Evolutionary conservation across 2,113 vertebrate genomes (phyloP).

Genomic region (Microtus montanus): DNA sequence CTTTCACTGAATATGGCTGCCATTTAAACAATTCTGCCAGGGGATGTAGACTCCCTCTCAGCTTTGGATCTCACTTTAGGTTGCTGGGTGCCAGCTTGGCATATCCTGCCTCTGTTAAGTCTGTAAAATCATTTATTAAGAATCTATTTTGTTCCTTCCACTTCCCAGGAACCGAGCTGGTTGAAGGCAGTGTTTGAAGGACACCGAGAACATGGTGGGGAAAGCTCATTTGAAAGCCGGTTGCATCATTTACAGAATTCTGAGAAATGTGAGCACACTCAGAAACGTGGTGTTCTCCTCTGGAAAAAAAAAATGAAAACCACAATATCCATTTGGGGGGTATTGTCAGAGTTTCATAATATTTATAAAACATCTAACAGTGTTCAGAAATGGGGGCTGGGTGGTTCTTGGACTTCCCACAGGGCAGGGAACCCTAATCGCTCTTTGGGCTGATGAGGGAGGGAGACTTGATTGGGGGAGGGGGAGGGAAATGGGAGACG

Average conservation of each 20-base stretch:
- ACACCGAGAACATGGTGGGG: background rate
- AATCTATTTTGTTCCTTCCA: background rate
- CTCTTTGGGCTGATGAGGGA: no score
- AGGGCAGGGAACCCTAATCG: no score
- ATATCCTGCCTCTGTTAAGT: background rate
- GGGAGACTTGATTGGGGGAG: no score
- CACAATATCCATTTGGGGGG: background rate
- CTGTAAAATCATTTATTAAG: constrained; percentile 19
- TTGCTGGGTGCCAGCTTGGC: background rate
- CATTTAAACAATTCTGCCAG: background rate
- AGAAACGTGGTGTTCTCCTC: background rate
- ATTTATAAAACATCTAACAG: background rate
- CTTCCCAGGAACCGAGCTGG: background rate
- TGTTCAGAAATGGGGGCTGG: background rate
- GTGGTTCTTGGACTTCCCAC: no score
- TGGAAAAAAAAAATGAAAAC: constrained; percentile 11
- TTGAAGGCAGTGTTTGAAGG: background rate
- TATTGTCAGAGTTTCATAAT: background rate
- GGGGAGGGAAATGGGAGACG: no score
- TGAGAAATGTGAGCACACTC: background rate
- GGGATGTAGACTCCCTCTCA: background rate
- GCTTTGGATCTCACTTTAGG: background rate
- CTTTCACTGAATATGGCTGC: background rate
- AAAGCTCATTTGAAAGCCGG: background rate
- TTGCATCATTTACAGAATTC: background rate